Conservation (phyloP, 2,888 invertebrate genomes). For the Trachelus troglodyta region DNA sequence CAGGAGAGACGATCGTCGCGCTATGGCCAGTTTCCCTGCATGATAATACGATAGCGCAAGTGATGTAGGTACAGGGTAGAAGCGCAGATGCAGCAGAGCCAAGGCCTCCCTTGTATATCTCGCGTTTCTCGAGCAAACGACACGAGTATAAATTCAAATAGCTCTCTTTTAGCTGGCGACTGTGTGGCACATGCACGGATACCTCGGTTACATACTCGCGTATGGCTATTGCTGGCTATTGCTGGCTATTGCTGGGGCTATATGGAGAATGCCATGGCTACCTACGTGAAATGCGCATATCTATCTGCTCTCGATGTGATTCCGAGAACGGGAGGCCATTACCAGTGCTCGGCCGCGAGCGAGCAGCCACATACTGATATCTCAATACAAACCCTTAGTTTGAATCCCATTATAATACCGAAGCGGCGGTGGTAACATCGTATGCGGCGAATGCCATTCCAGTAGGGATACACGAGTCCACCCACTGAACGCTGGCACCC, state of each 20-base stretch:
- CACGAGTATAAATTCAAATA: conserved; percentile 31
- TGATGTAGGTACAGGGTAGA: too few species aligned
- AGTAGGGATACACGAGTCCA: conserved; percentile 1
- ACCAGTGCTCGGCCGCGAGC: conserved; percentile 46
- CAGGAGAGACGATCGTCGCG: too few species aligned
- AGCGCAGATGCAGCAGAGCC: too few species aligned
- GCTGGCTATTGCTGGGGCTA: background rate
- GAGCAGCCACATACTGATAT: conserved; percentile 61
- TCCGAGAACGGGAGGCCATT: conserved; percentile 63
- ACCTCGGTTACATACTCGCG: too few species aligned
- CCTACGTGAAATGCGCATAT: conserved; percentile 39
- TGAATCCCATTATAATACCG: conserved; percentile 64
- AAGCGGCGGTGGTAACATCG: conserved; percentile 10
- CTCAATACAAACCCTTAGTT: conserved; percentile 65
- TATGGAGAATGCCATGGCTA: background rate
- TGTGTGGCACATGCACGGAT: background rate
- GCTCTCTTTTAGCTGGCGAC: conserved; percentile 12
- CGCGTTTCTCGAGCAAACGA: conserved; percentile 13
- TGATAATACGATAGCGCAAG: too few species aligned
- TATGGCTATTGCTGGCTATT: background rate
- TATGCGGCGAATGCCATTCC: conserved; percentile 1
- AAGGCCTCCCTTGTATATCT: background rate
- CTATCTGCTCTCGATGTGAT: conserved; percentile 53
- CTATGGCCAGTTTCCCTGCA: too few species aligned
- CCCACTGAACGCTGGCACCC: background rate